A percentile compares a stretch with the other conserved stretches of the same genome.
Evolutionary conservation across 2,797 vertebrate genomes (phyloP).

Genomic region (Falco naumanni): DNA sequence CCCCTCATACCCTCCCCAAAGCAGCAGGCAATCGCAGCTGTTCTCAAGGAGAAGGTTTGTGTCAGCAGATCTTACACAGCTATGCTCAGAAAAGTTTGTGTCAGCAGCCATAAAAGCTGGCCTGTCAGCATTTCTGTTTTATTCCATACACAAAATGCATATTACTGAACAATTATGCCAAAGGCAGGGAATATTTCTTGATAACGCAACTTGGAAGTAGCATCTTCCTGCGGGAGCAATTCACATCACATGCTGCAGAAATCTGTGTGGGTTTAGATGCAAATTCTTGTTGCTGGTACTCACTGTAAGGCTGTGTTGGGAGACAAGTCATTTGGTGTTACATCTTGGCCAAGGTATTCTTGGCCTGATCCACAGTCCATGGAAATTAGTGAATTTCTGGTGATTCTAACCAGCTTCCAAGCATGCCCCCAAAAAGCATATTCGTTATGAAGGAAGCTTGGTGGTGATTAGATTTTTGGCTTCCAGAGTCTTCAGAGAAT

Average conservation of each 20-base stretch:
- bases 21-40: slow-evolving; percentile 61
- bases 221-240: slow-evolving; percentile 39
- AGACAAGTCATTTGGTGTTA: neutral
- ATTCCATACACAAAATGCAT: slow-evolving; percentile 38
- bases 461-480: neutral
- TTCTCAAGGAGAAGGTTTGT: slow-evolving; percentile 65
- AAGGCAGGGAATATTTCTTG: slow-evolving; percentile 47
- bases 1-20: neutral
- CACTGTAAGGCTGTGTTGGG: neutral
- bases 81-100: slow-evolving; percentile 54
- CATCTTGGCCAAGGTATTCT: neutral
- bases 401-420: neutral
- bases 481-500: neutral
- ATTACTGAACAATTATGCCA: slow-evolving; percentile 66
- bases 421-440: neutral
- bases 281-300: neutral
- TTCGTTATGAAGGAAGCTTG: neutral
- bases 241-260: neutral
- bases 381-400: neutral
- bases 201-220: slow-evolving; percentile 45
- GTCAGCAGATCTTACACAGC: slow-evolving; percentile 69
- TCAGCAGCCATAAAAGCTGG: slow-evolving; percentile 70
- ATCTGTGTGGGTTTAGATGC: neutral
- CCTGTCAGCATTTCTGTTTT: slow-evolving; percentile 74
- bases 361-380: neutral